Percentiles rank a stretch among this genome's conserved stretches.
Conservation (phyloP, 2,797 vertebrate genomes). For the Allobates femoralis region DNA sequence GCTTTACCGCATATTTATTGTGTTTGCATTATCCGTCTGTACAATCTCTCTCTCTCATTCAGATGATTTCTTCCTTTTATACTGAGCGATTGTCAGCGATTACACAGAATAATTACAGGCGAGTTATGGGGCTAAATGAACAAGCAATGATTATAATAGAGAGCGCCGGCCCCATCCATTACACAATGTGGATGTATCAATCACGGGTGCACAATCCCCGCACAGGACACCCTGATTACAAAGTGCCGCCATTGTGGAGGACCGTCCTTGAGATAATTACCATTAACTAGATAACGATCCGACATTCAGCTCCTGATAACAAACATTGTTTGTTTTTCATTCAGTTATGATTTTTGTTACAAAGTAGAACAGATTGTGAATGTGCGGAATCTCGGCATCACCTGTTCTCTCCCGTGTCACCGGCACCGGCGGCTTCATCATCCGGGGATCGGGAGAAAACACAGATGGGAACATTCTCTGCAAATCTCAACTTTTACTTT, state of each 20-base stretch:
- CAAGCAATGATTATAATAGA: not conserved
- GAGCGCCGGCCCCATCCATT: not conserved
- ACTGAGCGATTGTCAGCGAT: conserved; percentile 11
- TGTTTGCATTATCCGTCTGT: conserved; percentile 7
- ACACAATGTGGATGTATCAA: not conserved
- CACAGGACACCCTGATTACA: not conserved
- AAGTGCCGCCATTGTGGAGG: not conserved
- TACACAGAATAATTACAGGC: not conserved
- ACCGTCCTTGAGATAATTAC: not conserved
- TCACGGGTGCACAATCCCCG: not conserved
- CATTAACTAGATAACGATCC: not conserved
- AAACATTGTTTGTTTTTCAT: not conserved
- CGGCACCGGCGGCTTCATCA: not conserved
- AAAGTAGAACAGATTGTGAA: not conserved
- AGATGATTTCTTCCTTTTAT: not conserved
- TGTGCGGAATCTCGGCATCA: not conserved
- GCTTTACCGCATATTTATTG: not conserved
- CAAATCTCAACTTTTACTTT: not conserved
- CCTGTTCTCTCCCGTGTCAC: not conserved
- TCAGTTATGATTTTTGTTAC: not conserved
- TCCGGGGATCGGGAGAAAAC: not conserved
- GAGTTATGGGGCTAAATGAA: not conserved
- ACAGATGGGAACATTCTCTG: not conserved
- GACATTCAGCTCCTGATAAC: not conserved
- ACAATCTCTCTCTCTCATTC: not conserved